These are phyloP conservation scores for Hydropotes inermis DNA, from an alignment of 2,113 vertebrate species.

Conservation along the genomic window DNA sequence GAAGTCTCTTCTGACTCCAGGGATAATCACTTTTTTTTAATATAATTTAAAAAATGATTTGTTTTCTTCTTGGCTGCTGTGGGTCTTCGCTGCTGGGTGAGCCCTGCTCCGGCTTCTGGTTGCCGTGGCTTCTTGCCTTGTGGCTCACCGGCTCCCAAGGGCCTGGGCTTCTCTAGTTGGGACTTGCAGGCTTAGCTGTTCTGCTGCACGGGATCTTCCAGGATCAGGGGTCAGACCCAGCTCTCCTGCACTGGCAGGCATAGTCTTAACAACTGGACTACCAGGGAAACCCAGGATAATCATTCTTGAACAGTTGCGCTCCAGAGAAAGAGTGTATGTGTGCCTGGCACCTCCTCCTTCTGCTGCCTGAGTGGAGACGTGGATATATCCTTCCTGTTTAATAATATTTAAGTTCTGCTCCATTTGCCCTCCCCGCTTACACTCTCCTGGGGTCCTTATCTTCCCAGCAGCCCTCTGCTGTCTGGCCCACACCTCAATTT, in stretches of 20 bases:
- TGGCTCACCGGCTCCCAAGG: rapidly evolving
- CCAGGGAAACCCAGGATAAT: background rate
- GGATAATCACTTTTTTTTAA: background rate
- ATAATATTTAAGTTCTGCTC: too few species aligned
- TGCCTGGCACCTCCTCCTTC: background rate
- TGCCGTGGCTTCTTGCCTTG: rapidly evolving
- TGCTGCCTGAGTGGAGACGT: too few species aligned
- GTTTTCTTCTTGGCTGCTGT: background rate
- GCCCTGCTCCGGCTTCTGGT: background rate
- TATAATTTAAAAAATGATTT: background rate
- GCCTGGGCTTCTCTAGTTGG: too few species aligned
- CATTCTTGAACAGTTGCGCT: background rate
- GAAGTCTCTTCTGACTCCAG: background rate
- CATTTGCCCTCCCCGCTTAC: background rate
- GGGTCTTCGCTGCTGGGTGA: rapidly evolving
- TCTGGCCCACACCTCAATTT: background rate
- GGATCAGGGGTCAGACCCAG: background rate
- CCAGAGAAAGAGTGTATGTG: background rate
- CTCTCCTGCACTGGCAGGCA: background rate
- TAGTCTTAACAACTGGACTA: background rate
- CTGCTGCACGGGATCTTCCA: background rate
- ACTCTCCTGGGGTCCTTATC: background rate
- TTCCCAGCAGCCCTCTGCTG: background rate
- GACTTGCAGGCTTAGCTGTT: background rate
- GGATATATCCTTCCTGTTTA: background rate